These are phyloP conservation scores for Leucoraja ocellata DNA, from an alignment of 2,797 vertebrate species.

Conservation along the genomic window DNA sequence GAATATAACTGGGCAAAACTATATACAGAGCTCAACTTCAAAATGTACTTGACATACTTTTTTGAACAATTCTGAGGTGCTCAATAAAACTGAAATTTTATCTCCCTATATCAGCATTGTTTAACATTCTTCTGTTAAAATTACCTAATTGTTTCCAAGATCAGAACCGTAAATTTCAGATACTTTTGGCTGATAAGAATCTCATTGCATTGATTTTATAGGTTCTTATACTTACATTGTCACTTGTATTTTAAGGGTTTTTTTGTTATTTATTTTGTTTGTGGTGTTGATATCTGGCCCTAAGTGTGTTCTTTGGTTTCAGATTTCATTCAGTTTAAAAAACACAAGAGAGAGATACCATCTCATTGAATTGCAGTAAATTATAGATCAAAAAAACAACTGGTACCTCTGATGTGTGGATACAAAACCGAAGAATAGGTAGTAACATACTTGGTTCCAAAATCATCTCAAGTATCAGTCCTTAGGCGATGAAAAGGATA, in stretches of 20 bases:
- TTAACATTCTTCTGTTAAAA: neutral
- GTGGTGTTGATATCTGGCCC: neutral
- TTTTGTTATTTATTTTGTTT: neutral
- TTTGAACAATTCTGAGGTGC: neutral
- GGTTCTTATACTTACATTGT: neutral
- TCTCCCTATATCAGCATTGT: neutral
- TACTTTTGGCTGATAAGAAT: neutral
- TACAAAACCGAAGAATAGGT: slow-evolving; percentile 30
- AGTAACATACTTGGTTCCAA: neutral
- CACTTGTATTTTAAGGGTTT: neutral
- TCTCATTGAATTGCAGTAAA: neutral
- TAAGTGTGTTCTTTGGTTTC: neutral
- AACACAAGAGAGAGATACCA: neutral
- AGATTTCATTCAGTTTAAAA: neutral
- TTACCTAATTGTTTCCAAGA: neutral
- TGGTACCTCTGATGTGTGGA: slow-evolving; percentile 21
- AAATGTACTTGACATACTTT: neutral
- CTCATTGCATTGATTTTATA: neutral
- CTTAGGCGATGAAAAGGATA: slow-evolving; percentile 14
- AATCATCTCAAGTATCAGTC: slow-evolving; percentile 23
- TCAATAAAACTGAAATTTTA: neutral
- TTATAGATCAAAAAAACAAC: slow-evolving; percentile 19
- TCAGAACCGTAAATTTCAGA: neutral
- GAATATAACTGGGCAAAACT: neutral
- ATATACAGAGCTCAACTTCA: neutral